Evolutionary conservation across 2,888 invertebrate species (phyloP).

Genomic region (Melanotus villosus): DNA sequence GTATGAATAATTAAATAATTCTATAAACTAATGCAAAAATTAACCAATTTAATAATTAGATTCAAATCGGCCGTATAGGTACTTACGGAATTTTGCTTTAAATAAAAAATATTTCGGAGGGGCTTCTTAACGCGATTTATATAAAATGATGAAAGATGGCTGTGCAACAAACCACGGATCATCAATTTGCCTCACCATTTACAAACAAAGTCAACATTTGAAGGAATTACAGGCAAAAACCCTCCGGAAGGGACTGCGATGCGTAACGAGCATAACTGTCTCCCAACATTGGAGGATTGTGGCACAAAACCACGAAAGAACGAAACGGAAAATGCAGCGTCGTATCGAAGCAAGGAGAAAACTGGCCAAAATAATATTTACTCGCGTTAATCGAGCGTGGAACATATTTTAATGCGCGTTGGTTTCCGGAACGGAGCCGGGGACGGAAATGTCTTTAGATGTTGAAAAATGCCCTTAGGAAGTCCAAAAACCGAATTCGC

Average conservation of each 20-base stretch:
- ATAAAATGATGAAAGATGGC: slow-evolving; percentile 16
- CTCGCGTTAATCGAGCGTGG: slow-evolving; percentile 59
- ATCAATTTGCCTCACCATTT: slow-evolving; percentile 40
- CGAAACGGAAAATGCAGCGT: slow-evolving; percentile 33
- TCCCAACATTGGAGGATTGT: slow-evolving; percentile 21
- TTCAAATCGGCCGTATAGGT: no score
- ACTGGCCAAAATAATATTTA: slow-evolving; percentile 46
- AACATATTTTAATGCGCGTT: slow-evolving; percentile 60
- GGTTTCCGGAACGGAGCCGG: slow-evolving; percentile 49
- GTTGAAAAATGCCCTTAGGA: slow-evolving; percentile 45
- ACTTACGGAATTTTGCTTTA: no score
- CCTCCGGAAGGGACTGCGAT: slow-evolving; percentile 42
- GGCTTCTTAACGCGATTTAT: no score
- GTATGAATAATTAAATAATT: no score
- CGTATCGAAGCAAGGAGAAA: slow-evolving; percentile 28
- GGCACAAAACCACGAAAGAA: slow-evolving; percentile 28
- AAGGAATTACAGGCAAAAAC: slow-evolving; percentile 40
- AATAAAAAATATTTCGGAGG: no score
- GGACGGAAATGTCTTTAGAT: slow-evolving; percentile 45
- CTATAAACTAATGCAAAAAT: no score
- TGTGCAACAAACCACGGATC: slow-evolving; percentile 10
- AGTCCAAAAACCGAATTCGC: slow-evolving; percentile 26
- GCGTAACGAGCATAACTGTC: slow-evolving; percentile 45
- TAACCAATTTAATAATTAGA: no score
- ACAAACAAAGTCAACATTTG: slow-evolving; percentile 38